Evolutionary conservation across 2,797 vertebrate species (phyloP), one percentile per base, ranked within the genome.

Genomic region (Lophotriccus pileatus): DNA sequence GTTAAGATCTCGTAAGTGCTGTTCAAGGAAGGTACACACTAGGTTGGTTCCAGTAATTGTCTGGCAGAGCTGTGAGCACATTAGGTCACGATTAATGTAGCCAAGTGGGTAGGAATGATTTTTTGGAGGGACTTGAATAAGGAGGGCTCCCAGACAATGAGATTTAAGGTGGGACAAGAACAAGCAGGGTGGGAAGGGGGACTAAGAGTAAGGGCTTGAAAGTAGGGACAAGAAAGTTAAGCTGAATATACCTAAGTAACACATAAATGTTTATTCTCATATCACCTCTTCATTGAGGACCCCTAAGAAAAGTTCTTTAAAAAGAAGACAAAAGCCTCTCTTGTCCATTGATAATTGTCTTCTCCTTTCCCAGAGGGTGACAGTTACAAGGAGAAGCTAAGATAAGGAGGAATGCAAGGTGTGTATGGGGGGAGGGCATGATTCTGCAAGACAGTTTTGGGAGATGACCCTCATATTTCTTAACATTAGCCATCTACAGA

Each of bases 1-100:
- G 55, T 13, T 84, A 79, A 89, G 39, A 74, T 95, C 68, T 55
- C 19, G 21, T 59, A 87, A 75, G 11, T 81, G 66, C 56, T 84
- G 16, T 90, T 93, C 82, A 78, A 91, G 58, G 44, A 82, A 94
- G 28, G 20, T 75, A 6, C 30, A 34, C 30, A n/a, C 25, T 78
- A 63, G 28, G 44, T 39, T 82, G 53, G 14, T 68, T 89, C 78
- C 28, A 53, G 30, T 76, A 93, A 80, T 27, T 21, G 20, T 79
- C 55, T 89, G 84, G 41, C 55, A 90, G 89, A 83, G 27, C n/a
- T 90, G 24, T 84, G 58, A 78, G 47, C 36, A 53, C 12, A 25
- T 68, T 84, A 75, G 43, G 20, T 67, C 14, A 27, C 32, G 41
- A 84, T 63, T 73, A 76, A 66, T 30, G 23, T n/a, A 63, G 22